These are phyloP conservation scores for Montipora foliosa DNA, from an alignment of 64 coral and sea anemone genomes.

Conservation along the genomic window DNA sequence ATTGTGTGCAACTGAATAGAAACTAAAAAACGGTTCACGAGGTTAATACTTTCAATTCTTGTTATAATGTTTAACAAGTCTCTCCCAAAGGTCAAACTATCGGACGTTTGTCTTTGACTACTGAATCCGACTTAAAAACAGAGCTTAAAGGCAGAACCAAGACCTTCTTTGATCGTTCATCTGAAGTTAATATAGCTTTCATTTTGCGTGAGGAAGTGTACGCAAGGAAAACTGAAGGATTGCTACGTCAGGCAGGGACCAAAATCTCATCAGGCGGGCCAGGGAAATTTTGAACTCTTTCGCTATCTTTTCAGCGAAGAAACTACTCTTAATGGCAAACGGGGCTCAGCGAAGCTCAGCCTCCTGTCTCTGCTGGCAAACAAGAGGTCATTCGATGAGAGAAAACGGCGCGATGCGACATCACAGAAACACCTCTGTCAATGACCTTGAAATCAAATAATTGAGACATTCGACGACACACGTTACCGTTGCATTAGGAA, in stretches of 20 bases:
- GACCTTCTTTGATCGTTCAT: neutral
- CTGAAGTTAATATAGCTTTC: neutral
- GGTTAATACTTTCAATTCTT: conserved; percentile 38
- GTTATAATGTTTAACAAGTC: conserved; percentile 43
- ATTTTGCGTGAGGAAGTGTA: neutral
- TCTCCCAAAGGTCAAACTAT: conserved; percentile 15
- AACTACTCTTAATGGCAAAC: neutral
- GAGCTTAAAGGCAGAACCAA: neutral
- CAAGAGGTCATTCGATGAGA: conserved; percentile 47
- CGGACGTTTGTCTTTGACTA: neutral
- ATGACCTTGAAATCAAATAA: conserved; percentile 33
- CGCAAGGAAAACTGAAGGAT: neutral
- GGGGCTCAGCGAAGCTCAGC: too few species aligned
- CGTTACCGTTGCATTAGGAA: neutral
- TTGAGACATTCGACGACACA: neutral
- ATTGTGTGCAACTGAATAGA: neutral
- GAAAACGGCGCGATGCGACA: conserved; percentile 47
- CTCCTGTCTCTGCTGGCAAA: neutral
- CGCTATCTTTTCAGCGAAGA: neutral
- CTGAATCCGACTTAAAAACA: neutral
- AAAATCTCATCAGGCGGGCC: neutral
- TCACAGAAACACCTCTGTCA: conserved; percentile 10
- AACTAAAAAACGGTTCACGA: conserved; percentile 32
- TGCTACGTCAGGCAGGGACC: neutral
- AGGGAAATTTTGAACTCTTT: neutral